These are phyloP conservation scores for Rambutsinella grinnellia DNA, from an alignment of 2,888 invertebrate genomes.

Conservation along the genomic window DNA sequence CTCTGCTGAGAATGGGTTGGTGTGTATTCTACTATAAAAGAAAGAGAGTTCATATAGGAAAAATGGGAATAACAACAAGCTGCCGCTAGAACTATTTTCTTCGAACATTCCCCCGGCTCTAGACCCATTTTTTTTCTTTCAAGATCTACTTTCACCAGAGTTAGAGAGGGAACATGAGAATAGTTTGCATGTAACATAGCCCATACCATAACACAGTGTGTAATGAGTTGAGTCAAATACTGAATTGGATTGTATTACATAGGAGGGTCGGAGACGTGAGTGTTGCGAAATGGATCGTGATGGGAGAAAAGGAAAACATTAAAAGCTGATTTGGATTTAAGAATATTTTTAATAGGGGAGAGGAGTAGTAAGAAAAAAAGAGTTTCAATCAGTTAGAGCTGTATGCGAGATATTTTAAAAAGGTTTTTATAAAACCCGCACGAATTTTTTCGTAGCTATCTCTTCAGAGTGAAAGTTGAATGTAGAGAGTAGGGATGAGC, in stretches of 20 bases:
- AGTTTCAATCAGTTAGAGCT: too few relatives aligned
- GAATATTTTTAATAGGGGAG: too few relatives aligned
- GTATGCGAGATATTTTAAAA: too few relatives aligned
- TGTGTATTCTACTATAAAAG: background rate
- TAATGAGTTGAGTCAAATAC: slow-evolving; percentile 2
- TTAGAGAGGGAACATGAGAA: slow-evolving; percentile 9
- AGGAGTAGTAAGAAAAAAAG: too few relatives aligned
- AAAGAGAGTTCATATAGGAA: slow-evolving; percentile 2
- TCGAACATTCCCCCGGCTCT: slow-evolving; percentile 41
- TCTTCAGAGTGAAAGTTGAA: background rate
- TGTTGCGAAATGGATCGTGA: background rate
- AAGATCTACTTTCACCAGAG: slow-evolving; percentile 36
- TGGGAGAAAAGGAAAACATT: background rate
- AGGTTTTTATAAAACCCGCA: too few relatives aligned
- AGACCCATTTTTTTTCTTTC: slow-evolving; percentile 50
- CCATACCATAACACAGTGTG: background rate
- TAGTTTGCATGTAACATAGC: slow-evolving; percentile 7
- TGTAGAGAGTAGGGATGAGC: background rate
- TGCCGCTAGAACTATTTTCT: slow-evolving; percentile 9
- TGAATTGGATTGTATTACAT: background rate
- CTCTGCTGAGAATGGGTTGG: background rate
- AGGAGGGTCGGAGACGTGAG: background rate
- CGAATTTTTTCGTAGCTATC: too few relatives aligned
- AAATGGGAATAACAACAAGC: background rate
- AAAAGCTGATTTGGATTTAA: too few relatives aligned